Conservation (phyloP, 2,797 vertebrate species). For the Syndactyla subalaris region DNA sequence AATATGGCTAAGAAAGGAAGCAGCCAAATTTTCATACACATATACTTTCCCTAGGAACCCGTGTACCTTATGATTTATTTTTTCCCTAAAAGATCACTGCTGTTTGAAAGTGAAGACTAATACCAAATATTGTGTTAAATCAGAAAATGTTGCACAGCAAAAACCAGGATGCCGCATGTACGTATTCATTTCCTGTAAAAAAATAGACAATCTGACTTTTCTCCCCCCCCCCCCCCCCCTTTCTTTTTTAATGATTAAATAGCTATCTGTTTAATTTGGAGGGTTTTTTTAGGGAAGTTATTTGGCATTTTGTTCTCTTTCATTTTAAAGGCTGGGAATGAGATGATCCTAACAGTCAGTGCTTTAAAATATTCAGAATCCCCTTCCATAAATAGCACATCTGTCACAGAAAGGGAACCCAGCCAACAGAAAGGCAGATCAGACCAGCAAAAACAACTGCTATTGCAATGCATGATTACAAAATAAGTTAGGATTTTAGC, state of each 20-base stretch:
- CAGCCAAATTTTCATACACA: neutral
- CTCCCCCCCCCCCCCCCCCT: fast-evolving
- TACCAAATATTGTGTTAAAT: conserved; percentile 23
- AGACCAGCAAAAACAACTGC: conserved; percentile 54
- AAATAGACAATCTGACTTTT: neutral
- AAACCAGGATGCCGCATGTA: neutral
- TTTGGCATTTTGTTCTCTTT: conserved; percentile 14
- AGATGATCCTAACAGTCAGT: conserved; percentile 47
- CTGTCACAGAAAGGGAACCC: conserved; percentile 64
- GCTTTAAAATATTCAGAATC: conserved; percentile 71
- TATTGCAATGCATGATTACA: conserved; percentile 31
- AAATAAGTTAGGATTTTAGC: conserved; percentile 35
- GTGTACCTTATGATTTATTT: neutral
- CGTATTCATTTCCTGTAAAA: neutral
- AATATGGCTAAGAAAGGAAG: neutral
- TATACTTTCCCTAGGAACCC: neutral
- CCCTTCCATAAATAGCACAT: conserved; percentile 72
- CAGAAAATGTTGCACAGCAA: conserved; percentile 12
- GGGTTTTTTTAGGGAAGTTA: neutral
- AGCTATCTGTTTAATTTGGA: neutral
- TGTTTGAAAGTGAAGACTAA: conserved; percentile 18
- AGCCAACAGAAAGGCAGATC: conserved; percentile 62
- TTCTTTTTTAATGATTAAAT: neutral
- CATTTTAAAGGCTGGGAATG: conserved; percentile 48
- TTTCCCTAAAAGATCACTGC: neutral